Percentiles rank a stretch among this genome's conserved stretches.
Conservation (phyloP, 2,113 vertebrate genomes). For the Xyliphius kryptos region DNA sequence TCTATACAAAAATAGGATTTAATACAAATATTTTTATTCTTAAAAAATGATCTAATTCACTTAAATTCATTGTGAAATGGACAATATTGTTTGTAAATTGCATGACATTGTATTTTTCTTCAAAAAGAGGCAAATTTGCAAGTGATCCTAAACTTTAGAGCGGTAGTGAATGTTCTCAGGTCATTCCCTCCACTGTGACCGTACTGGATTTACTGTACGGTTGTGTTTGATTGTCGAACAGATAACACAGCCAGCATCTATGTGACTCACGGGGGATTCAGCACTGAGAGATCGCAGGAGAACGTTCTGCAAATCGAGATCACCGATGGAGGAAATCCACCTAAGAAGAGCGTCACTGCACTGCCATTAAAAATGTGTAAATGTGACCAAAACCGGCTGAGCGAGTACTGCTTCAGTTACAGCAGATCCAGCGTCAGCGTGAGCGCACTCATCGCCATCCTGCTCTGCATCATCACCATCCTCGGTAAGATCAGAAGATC, state of each 20-base stretch:
- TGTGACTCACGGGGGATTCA: constrained; percentile 78
- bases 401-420: constrained; percentile 65
- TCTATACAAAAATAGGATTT: too few species aligned
- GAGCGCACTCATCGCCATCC: constrained; percentile 77
- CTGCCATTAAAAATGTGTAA: constrained; percentile 74
- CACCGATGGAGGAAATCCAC: constrained; percentile 73
- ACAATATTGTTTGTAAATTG: too few species aligned
- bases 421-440: constrained; percentile 68
- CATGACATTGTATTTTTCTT: too few species aligned
- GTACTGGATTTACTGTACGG: background rate
- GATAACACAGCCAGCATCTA: constrained; percentile 80
- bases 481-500: constrained; percentile 64
- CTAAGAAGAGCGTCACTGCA: constrained; percentile 63
- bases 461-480: constrained; percentile 79
- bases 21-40: too few species aligned
- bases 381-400: constrained; percentile 65
- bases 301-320: constrained; percentile 75
- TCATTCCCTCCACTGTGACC: too few species aligned
- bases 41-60: too few species aligned
- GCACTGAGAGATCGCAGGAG: constrained; percentile 68
- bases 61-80: too few species aligned
- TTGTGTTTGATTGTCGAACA: constrained; percentile 47
- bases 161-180: too few species aligned
- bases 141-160: too few species aligned
- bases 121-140: too few species aligned